Percentiles rank a stretch among this genome's conserved stretches.
These are phyloP conservation scores for Drosophila mulleri DNA, from an alignment of 2,888 invertebrate species.

Conservation along the genomic window DNA sequence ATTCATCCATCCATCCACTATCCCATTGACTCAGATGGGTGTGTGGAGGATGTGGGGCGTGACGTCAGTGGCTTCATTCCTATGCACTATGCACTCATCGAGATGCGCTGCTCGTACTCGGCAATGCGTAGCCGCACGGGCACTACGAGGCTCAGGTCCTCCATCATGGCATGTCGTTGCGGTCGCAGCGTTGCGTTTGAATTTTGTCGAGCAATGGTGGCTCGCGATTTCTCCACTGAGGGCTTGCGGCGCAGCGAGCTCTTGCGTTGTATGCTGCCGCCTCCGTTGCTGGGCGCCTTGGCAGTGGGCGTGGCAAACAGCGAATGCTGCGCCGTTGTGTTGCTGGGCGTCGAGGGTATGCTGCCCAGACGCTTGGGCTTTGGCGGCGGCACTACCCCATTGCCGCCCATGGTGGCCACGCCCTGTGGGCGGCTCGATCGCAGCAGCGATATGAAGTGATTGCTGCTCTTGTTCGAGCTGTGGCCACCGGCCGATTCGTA, in stretches of 20 bases:
- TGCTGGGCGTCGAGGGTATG: conserved; percentile 7
- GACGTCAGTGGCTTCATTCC: conserved; percentile 20
- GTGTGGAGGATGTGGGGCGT: background rate
- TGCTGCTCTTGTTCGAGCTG: conserved; percentile 37
- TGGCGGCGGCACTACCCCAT: conserved; percentile 57
- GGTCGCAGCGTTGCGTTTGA: conserved; percentile 67
- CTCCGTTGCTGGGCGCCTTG: conserved; percentile 36
- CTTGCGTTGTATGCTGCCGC: conserved; percentile 58
- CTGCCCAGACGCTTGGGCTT: conserved; percentile 62
- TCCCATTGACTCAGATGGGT: background rate
- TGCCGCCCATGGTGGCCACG: conserved; percentile 39
- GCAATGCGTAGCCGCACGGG: conserved; percentile 82
- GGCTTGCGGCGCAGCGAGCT: conserved; percentile 73
- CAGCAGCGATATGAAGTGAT: conserved; percentile 66
- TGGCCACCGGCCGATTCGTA: conserved; percentile 48
- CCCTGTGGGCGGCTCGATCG: conserved; percentile 54
- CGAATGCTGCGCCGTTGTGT: conserved; percentile 13
- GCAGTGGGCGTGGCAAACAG: conserved; percentile 53
- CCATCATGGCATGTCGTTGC: conserved; percentile 81
- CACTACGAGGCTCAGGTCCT: conserved; percentile 81
- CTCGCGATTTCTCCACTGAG: conserved; percentile 78
- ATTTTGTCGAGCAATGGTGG: conserved; percentile 69
- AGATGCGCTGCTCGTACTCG: conserved; percentile 80
- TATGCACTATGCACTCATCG: conserved; percentile 61
- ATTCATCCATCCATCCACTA: background rate